Conservation (phyloP, 2,888 invertebrate genomes). For the Chymomyza caudatula region DNA sequence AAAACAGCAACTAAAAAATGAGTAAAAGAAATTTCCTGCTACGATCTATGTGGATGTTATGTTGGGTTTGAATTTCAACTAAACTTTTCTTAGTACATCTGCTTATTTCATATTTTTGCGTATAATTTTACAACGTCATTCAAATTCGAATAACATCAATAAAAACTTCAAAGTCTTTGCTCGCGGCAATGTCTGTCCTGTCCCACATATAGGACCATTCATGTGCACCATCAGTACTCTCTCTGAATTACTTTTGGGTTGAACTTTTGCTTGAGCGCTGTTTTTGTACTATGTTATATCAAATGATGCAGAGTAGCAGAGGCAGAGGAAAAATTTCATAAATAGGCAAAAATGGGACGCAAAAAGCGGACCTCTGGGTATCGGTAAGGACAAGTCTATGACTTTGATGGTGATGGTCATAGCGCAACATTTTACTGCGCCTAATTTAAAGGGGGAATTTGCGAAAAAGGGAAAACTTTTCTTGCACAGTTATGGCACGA, state of each 20-base stretch:
- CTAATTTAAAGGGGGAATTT: background rate
- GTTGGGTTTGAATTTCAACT: background rate
- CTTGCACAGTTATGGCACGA: conserved; percentile 12
- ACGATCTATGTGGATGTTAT: conserved; percentile 13
- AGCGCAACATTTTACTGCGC: background rate
- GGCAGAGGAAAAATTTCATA: background rate
- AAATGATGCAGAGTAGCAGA: too few species aligned
- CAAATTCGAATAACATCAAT: conserved; percentile 68
- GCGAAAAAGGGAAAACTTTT: background rate
- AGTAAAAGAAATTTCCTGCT: conserved; percentile 23
- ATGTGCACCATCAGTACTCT: background rate
- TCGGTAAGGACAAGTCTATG: background rate
- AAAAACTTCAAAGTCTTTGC: conserved; percentile 60
- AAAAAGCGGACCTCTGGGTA: background rate
- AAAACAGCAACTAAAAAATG: too few species aligned
- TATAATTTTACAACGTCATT: conserved; percentile 69
- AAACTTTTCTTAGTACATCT: background rate
- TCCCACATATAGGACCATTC: background rate
- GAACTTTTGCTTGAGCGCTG: background rate
- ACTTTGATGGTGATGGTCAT: conserved; percentile 3
- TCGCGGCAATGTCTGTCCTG: conserved; percentile 22
- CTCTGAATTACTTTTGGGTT: background rate
- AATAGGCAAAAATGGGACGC: too few species aligned
- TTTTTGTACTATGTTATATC: background rate
- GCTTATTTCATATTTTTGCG: conserved; percentile 52